Base-by-base conservation (phyloP, 2,888 invertebrate genomes). In the Xanthia togata region DNA sequence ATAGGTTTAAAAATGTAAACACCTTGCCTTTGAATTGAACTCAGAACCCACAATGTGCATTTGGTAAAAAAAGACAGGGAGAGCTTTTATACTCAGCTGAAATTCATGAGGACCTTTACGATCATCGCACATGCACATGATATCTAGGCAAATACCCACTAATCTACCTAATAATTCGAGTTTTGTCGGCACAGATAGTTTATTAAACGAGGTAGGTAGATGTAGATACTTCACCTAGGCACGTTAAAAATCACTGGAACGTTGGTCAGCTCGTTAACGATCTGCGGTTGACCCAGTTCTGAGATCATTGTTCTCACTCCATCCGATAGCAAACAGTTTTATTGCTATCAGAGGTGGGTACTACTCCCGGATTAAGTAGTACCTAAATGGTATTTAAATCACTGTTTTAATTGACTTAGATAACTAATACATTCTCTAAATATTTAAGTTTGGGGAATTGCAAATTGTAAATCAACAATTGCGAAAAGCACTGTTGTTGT, bases 221-320 rank as follows among this genome's bases (percentile, higher is more conserved):
- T 23, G 31, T 62, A 35, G 38, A 9, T 60, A 41, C n/a, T 62
- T 23, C 62, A 75, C 59, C 60, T 83, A 83, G 73, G 57, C 81
- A 63, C 35, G 75, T 75, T 73, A 79, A 82, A 83, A 82, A 80
- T 84, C 84, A 76, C 77, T 78, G 78, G 73, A 67, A 67, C 75
- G 74, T 74, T 76, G 68, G 81, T 70, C 67, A 80, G 80, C 80
- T 87, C 75, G 82, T 83, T 87, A 85, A 73, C 87, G 79, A 78
- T 84, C 70, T 85, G 79, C 73, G 82, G 85, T 85, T 87, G 87
- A 84, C 87, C 85, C 77, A 85, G 78, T 84, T 87, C 76, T 72
- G 47, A 62, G 78, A 85, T 77, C 70, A 72, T 85, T 82, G 77
- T 82, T 85, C 78, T 77, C 72, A 79, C 82, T 84, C 47, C 67